Conservation (phyloP, 1,140 invertebrate species). For the Apolygus lucorum region DNA sequence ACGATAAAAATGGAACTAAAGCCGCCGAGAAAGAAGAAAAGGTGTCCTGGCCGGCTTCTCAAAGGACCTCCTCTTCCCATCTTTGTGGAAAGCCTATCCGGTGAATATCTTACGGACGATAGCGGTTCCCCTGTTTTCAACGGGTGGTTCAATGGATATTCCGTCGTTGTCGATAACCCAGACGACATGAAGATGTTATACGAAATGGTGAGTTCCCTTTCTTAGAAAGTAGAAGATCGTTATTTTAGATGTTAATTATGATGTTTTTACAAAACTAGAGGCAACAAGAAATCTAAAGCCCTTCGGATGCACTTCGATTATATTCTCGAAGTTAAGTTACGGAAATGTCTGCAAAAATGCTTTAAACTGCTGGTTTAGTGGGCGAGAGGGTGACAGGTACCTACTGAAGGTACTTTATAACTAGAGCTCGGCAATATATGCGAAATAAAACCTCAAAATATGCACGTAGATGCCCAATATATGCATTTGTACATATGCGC, state of each 20-base stretch:
- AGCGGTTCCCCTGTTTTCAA: slow-evolving; percentile 44
- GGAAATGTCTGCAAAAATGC: background rate
- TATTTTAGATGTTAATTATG: slow-evolving; percentile 11
- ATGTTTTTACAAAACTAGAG: background rate
- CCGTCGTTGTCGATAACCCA: slow-evolving; percentile 50
- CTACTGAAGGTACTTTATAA: no score
- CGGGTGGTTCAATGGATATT: slow-evolving; percentile 53
- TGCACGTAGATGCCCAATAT: no score
- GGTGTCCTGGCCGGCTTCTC: background rate
- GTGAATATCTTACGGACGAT: slow-evolving; percentile 39
- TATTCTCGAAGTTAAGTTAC: no score
- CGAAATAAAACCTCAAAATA: no score
- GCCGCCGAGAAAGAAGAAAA: slow-evolving; percentile 1
- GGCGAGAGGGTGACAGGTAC: background rate
- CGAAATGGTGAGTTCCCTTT: slow-evolving; percentile 50
- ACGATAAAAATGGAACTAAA: background rate
- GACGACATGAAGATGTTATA: slow-evolving; percentile 52
- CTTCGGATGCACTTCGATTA: background rate
- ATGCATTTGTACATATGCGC: no score
- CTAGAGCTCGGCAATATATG: no score
- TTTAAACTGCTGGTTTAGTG: background rate
- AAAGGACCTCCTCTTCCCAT: slow-evolving; percentile 41
- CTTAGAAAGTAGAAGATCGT: no score
- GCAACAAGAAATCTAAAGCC: background rate
- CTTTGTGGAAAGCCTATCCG: slow-evolving; percentile 28